Evolutionary conservation across 2,888 invertebrate genomes (phyloP).

Genomic region (Chelonus formosanus): DNA sequence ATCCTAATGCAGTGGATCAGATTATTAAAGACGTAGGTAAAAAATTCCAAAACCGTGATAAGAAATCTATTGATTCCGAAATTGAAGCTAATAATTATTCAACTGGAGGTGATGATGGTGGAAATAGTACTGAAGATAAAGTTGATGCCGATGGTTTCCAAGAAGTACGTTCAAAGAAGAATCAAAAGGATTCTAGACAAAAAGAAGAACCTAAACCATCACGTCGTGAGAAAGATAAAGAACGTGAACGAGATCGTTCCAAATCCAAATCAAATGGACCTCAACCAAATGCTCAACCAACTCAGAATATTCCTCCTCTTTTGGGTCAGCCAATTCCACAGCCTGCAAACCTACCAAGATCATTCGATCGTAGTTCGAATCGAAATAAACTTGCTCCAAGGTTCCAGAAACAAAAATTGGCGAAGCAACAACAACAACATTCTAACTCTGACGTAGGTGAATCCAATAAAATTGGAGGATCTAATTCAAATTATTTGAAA

Average conservation of each 20-base stretch:
- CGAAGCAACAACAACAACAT: constrained; percentile 65
- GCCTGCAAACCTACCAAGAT: constrained; percentile 62
- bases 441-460: constrained; percentile 65
- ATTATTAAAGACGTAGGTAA: constrained; percentile 65
- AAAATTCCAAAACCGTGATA: constrained; percentile 56
- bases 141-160: constrained; percentile 79
- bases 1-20: constrained; percentile 69
- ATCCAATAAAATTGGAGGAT: constrained; percentile 44
- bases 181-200: constrained; percentile 70
- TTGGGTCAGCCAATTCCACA: constrained; percentile 68
- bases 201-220: constrained; percentile 56
- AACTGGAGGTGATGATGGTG: constrained; percentile 62
- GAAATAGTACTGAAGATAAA: constrained; percentile 56
- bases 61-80: constrained; percentile 66
- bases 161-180: constrained; percentile 84
- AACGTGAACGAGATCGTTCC: constrained; percentile 58
- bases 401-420: constrained; percentile 78
- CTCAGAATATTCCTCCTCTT: constrained; percentile 66
- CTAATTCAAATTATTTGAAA: constrained; percentile 50
- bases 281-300: constrained; percentile 52
- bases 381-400: constrained; percentile 78
- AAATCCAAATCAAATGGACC: constrained; percentile 58
- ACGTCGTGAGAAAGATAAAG: constrained; percentile 56
- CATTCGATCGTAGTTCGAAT: constrained; percentile 53
- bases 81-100: constrained; percentile 68